These are phyloP conservation scores for Oncorhynchus masou DNA, from an alignment of 2,113 vertebrate genomes.

Conservation along the genomic window DNA sequence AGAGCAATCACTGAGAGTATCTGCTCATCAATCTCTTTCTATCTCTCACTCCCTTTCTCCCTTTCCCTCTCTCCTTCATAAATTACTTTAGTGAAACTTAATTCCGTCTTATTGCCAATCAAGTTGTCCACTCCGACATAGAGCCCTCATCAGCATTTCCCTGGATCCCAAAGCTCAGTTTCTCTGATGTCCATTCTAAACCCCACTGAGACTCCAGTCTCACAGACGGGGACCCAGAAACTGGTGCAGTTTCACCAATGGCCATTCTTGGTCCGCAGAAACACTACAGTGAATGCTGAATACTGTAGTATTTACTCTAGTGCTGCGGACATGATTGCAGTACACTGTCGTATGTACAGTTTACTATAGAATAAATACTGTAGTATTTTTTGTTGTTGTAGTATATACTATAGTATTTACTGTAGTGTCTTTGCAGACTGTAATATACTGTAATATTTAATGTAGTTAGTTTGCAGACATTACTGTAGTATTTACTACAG, in stretches of 20 bases:
- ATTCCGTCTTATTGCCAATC: neutral
- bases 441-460: too few relatives aligned
- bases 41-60: neutral
- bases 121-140: neutral
- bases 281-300: too few relatives aligned
- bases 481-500: too few relatives aligned
- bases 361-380: neutral
- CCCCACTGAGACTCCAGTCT: neutral
- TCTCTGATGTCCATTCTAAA: neutral
- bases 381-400: too few relatives aligned
- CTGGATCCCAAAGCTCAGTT: neutral
- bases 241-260: neutral
- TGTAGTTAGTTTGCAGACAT: too few relatives aligned
- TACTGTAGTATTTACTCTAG: too few relatives aligned
- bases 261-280: neutral
- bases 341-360: neutral
- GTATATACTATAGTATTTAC: too few relatives aligned
- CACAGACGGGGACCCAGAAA: too few relatives aligned
- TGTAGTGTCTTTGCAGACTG: too few relatives aligned
- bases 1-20: neutral
- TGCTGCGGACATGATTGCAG: too few relatives aligned
- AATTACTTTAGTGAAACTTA: too few relatives aligned
- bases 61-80: neutral
- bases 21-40: neutral
- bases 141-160: neutral